A percentile compares a stretch with the other conserved stretches of the same genome.
These are phyloP conservation scores for Momotus momota DNA, from an alignment of 2,797 vertebrate genomes.

Conservation along the genomic window DNA sequence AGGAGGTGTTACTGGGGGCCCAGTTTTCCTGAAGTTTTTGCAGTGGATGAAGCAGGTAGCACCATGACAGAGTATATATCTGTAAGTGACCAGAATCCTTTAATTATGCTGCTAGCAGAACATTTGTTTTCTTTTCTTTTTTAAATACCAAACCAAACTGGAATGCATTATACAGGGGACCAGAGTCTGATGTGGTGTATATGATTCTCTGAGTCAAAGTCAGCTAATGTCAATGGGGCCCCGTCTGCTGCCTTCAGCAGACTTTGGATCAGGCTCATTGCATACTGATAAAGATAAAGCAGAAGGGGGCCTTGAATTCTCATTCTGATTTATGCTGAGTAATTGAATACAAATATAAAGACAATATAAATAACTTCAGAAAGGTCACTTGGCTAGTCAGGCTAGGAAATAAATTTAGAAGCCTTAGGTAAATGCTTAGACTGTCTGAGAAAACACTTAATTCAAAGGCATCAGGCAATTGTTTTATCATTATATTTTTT, in stretches of 20 bases:
- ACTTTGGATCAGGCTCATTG: conserved; percentile 38
- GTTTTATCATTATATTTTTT: neutral
- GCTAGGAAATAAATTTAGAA: conserved; percentile 51
- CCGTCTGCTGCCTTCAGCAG: conserved; percentile 54
- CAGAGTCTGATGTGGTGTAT: neutral
- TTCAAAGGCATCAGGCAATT: neutral
- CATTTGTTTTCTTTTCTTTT: neutral
- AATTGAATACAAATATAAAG: conserved; percentile 61
- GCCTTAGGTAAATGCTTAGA: neutral
- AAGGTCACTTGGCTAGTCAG: conserved; percentile 45
- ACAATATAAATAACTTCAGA: conserved; percentile 63
- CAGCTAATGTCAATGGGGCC: conserved; percentile 7
- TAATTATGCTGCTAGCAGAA: neutral
- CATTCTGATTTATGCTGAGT: conserved; percentile 66
- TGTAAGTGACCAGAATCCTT: neutral
- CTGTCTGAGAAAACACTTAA: neutral
- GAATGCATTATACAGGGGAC: neutral
- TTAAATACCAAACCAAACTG: neutral
- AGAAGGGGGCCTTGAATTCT: conserved; percentile 48
- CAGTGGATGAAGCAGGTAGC: neutral
- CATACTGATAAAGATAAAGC: conserved; percentile 48
- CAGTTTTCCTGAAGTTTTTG: neutral
- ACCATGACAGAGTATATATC: neutral
- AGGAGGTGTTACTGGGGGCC: neutral
- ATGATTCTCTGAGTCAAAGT: neutral